Percentiles rank a stretch among this genome's conserved stretches.
Evolutionary conservation across 2,113 vertebrate genomes (phyloP).

Genomic region (Proterorhinus semilunaris): DNA sequence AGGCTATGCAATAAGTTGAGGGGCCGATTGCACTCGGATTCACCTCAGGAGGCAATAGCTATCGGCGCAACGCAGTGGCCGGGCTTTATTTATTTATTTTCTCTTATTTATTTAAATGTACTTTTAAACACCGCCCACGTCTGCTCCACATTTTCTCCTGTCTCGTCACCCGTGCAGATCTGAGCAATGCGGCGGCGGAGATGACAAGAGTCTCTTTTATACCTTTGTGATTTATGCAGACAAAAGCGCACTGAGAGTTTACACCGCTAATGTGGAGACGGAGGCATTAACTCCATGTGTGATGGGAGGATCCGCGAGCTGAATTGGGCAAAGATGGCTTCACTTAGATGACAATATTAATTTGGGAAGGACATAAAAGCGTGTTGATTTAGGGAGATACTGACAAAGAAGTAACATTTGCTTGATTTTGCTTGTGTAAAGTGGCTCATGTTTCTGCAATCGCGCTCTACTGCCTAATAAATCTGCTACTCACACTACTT

Average conservation of each 20-base stretch:
- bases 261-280: conserved; percentile 59
- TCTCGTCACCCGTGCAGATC: conserved; percentile 66
- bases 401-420: too few relatives aligned
- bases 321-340: not conserved
- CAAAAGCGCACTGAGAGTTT: conserved; percentile 66
- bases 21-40: conserved; percentile 55
- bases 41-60: conserved; percentile 55
- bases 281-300: conserved; percentile 34
- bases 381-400: conserved; percentile 5
- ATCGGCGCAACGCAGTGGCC: conserved; percentile 58
- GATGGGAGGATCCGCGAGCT: not conserved
- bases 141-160: conserved; percentile 68
- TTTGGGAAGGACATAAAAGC: not conserved
- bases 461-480: too few relatives aligned
- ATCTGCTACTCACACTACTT: too few relatives aligned
- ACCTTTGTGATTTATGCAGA: conserved; percentile 72
- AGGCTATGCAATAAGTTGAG: conserved; percentile 52
- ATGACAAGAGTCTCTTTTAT: conserved; percentile 63
- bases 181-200: conserved; percentile 57
- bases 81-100: conserved; percentile 70
- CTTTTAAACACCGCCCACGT: conserved; percentile 78
- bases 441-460: too few relatives aligned
- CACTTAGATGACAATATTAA: not conserved
- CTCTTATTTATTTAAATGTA: conserved; percentile 76
- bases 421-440: too few relatives aligned